Evolutionary conservation across 35 echinoderm and acorn worm species (phyloP), one percentile per base, ranked within the genome.

Genomic region (Apostichopus japonicus): DNA sequence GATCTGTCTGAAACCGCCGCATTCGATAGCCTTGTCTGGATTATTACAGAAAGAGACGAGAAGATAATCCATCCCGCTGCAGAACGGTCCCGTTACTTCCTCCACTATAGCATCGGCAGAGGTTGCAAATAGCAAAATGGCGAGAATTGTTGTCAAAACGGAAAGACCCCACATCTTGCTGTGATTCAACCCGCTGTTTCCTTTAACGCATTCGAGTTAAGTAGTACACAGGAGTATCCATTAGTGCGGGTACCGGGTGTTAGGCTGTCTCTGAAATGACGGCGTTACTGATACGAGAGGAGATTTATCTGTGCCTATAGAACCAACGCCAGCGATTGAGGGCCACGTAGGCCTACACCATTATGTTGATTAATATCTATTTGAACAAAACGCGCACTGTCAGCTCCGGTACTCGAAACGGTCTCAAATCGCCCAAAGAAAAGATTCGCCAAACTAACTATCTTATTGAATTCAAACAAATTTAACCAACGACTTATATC

Each of bases 21-120:
- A 84, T 59, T 84, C 81, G 14, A 84, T 57, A 24, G 81, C 81
- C 81, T 84, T 84, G 19, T 84, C 81, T 1, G 81, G 81, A 58
- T 58, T 84, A 51, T 57, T 58, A 84, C 53, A 84, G 81, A 84
- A 84, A 16, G 81, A 84, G 56, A 84, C 53, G 19, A 84, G 51
- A 56, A 83, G 79, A 54, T 83, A 83, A 16, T 83, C 79, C 79
- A 83, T 83, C 53, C 52, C 79, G 11, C 51, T 19, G 21, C 79
- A 83, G 51, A 83, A 83, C 10, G 79, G 79, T n/a, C 79, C 79
- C 8, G 81, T 84, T 6, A 84, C 23, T 58, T 84, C 81, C 9
- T 84, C 81, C 9, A 84, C 81, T 4, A 84, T 23, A n/a, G 81
- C 81, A 16, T 7, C 54, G 54, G 79, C n/a, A 9, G 55, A 17